Conservation (phyloP, 2,113 vertebrate species). For the Pycnonotus jocosus region DNA sequence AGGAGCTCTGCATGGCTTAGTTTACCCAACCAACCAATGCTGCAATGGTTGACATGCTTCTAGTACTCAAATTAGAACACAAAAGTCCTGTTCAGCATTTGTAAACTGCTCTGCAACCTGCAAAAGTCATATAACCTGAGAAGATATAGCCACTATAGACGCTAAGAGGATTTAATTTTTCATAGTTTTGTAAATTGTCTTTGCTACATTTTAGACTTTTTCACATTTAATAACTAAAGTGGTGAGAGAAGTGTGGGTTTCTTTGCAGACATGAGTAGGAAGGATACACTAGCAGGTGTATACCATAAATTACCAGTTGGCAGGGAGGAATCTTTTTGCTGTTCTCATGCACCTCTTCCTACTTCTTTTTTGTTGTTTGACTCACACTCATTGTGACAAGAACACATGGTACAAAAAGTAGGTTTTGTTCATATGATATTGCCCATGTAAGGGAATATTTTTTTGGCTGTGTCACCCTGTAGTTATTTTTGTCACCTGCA, state of each 20-base stretch:
- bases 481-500: not conserved
- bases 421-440: not conserved
- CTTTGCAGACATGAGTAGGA: not conserved
- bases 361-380: not conserved
- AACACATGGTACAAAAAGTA: not conserved
- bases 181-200: not conserved
- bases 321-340: not conserved
- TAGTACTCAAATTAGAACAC: not conserved
- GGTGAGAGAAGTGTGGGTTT: not conserved
- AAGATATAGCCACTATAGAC: not conserved
- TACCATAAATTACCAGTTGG: not conserved
- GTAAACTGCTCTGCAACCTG: not conserved
- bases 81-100: not conserved
- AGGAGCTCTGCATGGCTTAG: not conserved
- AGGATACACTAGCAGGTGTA: not conserved
- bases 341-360: not conserved
- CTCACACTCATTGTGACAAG: not conserved
- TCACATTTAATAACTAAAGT: not conserved
- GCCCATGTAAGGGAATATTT: not conserved
- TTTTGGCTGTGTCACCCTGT: not conserved
- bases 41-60: not conserved
- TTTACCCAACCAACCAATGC: not conserved
- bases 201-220: not conserved
- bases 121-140: not conserved
- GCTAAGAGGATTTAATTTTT: not conserved